Percentiles rank a stretch among this genome's conserved stretches.
These are phyloP conservation scores for Etheostoma spectabile DNA, from an alignment of 2,113 vertebrate species.

Conservation along the genomic window DNA sequence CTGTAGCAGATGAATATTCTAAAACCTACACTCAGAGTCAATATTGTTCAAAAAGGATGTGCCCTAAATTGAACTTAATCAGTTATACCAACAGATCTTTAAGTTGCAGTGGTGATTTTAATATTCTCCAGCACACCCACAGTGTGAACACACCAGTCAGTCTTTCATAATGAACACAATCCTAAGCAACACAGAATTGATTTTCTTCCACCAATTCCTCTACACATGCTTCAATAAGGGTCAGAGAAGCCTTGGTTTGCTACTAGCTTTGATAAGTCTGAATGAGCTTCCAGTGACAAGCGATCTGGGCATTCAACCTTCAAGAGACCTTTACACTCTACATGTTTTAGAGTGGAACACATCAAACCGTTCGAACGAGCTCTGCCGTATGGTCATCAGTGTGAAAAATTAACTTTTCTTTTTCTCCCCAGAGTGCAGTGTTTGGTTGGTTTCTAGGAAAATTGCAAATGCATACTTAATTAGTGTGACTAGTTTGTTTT, in stretches of 20 bases:
- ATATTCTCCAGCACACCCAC: slow-evolving; percentile 11
- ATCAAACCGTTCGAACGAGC: slow-evolving; percentile 41
- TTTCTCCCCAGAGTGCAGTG: slow-evolving; percentile 19
- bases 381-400: slow-evolving; percentile 26
- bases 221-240: slow-evolving; percentile 37
- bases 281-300: slow-evolving; percentile 34
- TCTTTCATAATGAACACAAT: slow-evolving; percentile 25
- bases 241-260: slow-evolving; percentile 38
- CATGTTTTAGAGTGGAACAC: slow-evolving; percentile 41
- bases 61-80: not conserved
- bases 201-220: slow-evolving; percentile 26
- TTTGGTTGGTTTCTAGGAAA: slow-evolving; percentile 16
- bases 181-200: slow-evolving; percentile 34
- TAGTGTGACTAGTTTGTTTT: slow-evolving; percentile 10
- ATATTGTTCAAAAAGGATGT: not conserved
- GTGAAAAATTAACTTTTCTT: slow-evolving; percentile 32
- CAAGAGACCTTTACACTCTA: slow-evolving; percentile 40
- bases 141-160: not conserved
- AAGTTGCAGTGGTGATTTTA: not conserved
- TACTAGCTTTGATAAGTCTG: slow-evolving; percentile 47
- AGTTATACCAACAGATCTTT: not conserved
- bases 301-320: slow-evolving; percentile 51
- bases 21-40: not conserved
- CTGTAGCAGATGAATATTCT: not conserved
- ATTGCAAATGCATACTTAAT: slow-evolving; percentile 42